Percentiles rank a stretch among this genome's conserved stretches.
Conservation (phyloP, 2,113 vertebrate genomes). For the Pomatostomus ruficeps region DNA sequence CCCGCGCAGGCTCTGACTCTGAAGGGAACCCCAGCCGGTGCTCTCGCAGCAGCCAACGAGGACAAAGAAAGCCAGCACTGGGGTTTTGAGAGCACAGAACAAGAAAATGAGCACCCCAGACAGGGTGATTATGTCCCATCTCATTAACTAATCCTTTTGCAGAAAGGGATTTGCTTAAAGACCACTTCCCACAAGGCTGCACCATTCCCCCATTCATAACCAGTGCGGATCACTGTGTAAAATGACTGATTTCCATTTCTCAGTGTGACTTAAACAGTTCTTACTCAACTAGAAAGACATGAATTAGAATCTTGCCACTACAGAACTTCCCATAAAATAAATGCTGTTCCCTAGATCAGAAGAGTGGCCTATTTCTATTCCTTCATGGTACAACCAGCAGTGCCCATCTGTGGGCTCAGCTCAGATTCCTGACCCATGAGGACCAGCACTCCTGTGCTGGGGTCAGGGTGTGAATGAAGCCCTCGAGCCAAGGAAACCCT, state of each 20-base stretch:
- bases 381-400: background rate
- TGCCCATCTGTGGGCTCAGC: background rate
- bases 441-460: background rate
- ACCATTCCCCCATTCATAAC: background rate
- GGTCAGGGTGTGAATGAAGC: background rate
- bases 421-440: background rate
- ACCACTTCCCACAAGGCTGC: background rate
- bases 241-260: background rate
- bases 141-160: conserved; percentile 52
- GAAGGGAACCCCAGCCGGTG: background rate
- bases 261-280: background rate
- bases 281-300: background rate
- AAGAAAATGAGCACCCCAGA: background rate
- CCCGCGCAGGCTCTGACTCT: background rate
- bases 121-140: conserved; percentile 43
- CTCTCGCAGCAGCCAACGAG: background rate
- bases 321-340: background rate
- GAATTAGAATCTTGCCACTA: background rate
- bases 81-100: background rate
- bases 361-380: background rate
- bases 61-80: background rate
- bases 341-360: background rate
- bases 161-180: conserved; percentile 50
- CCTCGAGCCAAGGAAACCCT: accelerated
- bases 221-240: background rate